Conservation (phyloP, 2,113 vertebrate genomes). For the Microtus oregoni region DNA sequence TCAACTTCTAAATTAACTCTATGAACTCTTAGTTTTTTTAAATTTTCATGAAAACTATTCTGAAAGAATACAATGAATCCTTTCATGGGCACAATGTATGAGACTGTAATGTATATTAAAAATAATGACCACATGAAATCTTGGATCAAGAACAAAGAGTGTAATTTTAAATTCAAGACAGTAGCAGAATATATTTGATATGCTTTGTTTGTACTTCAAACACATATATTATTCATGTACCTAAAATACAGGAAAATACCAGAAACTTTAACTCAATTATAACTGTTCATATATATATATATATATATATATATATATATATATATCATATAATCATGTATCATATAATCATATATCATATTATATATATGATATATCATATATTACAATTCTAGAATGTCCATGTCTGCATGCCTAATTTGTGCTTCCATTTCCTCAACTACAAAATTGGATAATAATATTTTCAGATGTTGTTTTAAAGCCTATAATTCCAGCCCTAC, state of each 20-base stretch:
- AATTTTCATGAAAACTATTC: background rate
- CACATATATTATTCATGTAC: background rate
- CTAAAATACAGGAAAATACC: background rate
- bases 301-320: no score
- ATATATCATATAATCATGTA: no score
- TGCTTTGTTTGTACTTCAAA: background rate
- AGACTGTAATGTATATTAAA: background rate
- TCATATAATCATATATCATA: no score
- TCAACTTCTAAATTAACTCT: background rate
- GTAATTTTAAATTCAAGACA: background rate
- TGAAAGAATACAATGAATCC: background rate
- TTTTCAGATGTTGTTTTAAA: no score
- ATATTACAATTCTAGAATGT: background rate
- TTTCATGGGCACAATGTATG: background rate
- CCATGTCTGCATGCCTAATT: fast-evolving
- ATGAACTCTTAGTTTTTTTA: background rate
- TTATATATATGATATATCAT: no score
- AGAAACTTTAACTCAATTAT: background rate
- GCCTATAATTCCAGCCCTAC: no score
- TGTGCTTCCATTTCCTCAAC: background rate
- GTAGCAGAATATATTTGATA: background rate
- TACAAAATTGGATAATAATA: background rate
- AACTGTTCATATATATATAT: background rate
- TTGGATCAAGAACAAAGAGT: background rate
- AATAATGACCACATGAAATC: background rate